Evolutionary conservation across 2,797 vertebrate species (phyloP), one percentile per base, ranked within the genome.

Genomic region (Gadopsis marmoratus): DNA sequence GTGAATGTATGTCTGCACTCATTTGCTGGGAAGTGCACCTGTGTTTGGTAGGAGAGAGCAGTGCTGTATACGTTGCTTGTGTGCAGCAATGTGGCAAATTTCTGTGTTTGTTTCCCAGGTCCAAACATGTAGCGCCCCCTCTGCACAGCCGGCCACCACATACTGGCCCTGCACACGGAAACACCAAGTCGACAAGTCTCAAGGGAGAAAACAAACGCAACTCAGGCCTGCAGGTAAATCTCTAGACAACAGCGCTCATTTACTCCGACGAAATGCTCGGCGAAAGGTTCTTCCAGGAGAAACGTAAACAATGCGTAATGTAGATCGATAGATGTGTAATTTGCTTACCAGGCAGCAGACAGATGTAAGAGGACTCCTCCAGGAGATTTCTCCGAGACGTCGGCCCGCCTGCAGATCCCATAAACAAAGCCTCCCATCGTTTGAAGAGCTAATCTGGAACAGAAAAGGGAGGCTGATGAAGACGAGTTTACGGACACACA

Each of bases 51-150:
- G 76, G 50, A 96, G 79, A 13, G 74, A 83, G 74, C 95, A 96
- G 62, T 96, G 92, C 73, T 96, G 92, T 60, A 97, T 87, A 7
- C 88, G 90, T 43, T 93, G 92, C 1, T 78, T 77, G 76, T 97
- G 96, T 14, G 96, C 96, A n/a, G 89, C 39, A 51, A 98, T 96
- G 87, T 94, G 94, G 76, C 96, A 94, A 83, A 97, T 88, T 76
- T 97, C 96, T 21, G 92, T 64, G 0, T 90, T 94, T 0, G 90
- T 87, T 69, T 93, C 86, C 86, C 92, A 94, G 79, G 94, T 93
- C 97, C 97, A 98, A 16, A 96, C 94, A 65, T 96, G 94, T 4
- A 98, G 93, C 14, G 50, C 85, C 26, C 97, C 97, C 14, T 96
- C 95, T 7, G 95, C 88, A 56, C 92, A 93, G 74, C 95, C 88